These are phyloP conservation scores for Antedon mediterranea DNA, from an alignment of 53 echinoderm and acorn worm genomes.

Conservation along the genomic window DNA sequence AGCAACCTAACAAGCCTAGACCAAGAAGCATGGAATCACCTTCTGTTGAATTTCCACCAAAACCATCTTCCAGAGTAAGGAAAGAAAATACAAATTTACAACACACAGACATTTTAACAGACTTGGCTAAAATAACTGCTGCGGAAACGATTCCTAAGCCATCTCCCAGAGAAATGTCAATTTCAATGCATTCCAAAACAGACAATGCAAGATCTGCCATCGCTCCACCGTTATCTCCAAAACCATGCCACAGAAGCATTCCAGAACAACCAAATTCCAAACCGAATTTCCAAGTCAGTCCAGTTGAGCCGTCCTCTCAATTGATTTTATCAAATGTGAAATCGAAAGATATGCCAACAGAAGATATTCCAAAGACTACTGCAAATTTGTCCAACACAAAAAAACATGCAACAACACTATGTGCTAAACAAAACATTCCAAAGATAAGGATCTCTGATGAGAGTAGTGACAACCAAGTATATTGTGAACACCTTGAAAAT, in stretches of 20 bases:
- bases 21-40: no score
- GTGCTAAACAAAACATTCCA: not conserved
- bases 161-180: not conserved
- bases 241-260: not conserved
- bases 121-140: no score
- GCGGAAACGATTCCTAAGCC: not conserved
- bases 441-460: not conserved
- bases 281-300: not conserved
- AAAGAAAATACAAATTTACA: no score
- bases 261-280: not conserved
- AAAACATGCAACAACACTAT: not conserved
- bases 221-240: no score
- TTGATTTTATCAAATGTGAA: no score
- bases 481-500: not conserved
- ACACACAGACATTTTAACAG: no score
- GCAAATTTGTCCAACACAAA: not conserved
- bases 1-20: not conserved
- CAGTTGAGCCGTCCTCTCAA: not conserved
- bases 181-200: no score
- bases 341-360: no score
- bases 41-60: no score
- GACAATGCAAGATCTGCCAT: no score
- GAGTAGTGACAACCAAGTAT: not conserved
- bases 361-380: no score
- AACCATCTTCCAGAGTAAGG: no score